These are phyloP conservation scores for Sesia apiformis DNA, from an alignment of 2,888 invertebrate genomes.

Conservation along the genomic window DNA sequence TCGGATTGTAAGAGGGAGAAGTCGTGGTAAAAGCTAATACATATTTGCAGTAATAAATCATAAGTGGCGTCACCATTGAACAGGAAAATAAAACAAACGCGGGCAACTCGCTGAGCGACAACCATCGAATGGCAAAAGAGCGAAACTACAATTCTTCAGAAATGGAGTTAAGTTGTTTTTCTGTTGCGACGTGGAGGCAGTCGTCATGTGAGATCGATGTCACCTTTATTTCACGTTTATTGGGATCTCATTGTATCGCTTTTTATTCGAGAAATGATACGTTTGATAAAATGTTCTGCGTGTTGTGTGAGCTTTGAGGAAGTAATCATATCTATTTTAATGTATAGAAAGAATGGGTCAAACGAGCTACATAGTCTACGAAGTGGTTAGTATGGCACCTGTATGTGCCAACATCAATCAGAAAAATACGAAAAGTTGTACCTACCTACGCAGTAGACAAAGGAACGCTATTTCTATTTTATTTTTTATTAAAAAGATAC, in stretches of 20 bases:
- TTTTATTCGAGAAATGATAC: not conserved
- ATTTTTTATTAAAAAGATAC: no score
- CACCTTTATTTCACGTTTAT: slow-evolving; percentile 17
- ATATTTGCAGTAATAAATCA: slow-evolving; percentile 29
- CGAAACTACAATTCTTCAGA: slow-evolving; percentile 7
- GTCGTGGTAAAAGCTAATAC: no score
- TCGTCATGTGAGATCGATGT: slow-evolving; percentile 20
- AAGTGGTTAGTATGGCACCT: no score
- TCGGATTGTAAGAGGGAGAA: no score
- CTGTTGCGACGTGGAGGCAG: no score
- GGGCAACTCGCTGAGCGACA: slow-evolving; percentile 20
- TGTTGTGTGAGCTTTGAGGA: not conserved
- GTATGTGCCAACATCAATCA: no score
- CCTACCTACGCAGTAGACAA: no score
- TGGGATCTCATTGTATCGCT: not conserved
- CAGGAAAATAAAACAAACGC: slow-evolving; percentile 55
- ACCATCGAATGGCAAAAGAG: slow-evolving; percentile 8
- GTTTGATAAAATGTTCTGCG: not conserved
- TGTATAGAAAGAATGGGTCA: no score
- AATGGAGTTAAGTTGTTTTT: no score
- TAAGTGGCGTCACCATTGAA: slow-evolving; percentile 49
- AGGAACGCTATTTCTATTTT: no score
- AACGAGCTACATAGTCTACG: no score
- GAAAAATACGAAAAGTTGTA: no score
- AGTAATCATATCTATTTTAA: not conserved